Conservation (phyloP, 2,113 vertebrate species). For the Siniperca chuatsi region DNA sequence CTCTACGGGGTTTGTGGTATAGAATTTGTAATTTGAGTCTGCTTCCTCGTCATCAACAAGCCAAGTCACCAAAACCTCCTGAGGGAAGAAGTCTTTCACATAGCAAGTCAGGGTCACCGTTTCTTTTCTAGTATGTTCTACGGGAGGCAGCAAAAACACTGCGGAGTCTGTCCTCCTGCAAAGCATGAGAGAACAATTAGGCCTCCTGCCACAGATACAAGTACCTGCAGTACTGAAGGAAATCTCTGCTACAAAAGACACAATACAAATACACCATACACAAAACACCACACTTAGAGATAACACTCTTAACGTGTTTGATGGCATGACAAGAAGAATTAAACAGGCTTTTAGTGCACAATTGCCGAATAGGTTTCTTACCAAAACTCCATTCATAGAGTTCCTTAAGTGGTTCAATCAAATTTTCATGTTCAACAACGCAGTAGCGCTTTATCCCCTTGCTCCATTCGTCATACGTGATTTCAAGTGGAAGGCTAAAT, state of each 20-base stretch:
- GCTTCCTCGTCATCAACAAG: slow-evolving; percentile 71
- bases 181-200: slow-evolving; percentile 74
- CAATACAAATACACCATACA: too few relatives aligned
- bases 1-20: slow-evolving; percentile 66
- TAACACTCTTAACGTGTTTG: neutral
- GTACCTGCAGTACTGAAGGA: too few relatives aligned
- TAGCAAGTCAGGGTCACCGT: slow-evolving; percentile 83
- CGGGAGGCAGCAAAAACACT: slow-evolving; percentile 79
- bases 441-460: slow-evolving; percentile 49
- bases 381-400: slow-evolving; percentile 45
- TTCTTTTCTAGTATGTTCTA: slow-evolving; percentile 55
- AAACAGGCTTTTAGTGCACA: neutral
- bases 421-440: neutral
- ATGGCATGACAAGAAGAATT: neutral
- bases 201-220: neutral
- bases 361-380: slow-evolving; percentile 57
- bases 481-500: fast-evolving
- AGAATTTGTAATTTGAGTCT: neutral
- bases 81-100: slow-evolving; percentile 84
- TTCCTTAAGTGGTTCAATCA: fast-evolving
- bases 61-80: slow-evolving; percentile 80
- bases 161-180: slow-evolving; percentile 33
- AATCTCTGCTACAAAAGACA: neutral
- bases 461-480: slow-evolving; percentile 74
- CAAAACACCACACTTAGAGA: neutral